Conservation (phyloP, 1,140 invertebrate genomes). For the Laupala kohalensis region DNA sequence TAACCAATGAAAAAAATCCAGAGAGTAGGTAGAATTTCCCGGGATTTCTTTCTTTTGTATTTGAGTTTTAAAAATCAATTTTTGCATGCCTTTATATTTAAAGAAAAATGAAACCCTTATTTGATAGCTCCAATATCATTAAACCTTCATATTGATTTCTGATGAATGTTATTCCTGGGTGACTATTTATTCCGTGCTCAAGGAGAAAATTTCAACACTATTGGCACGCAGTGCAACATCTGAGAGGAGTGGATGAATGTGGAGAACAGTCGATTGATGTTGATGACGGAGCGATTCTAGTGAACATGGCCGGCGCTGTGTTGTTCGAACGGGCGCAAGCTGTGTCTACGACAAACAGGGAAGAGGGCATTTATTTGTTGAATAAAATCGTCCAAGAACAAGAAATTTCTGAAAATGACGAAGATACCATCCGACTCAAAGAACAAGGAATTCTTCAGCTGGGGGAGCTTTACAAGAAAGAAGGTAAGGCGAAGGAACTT, state of each 20-base stretch:
- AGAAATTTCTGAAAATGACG: conserved; percentile 59
- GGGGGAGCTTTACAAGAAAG: conserved; percentile 79
- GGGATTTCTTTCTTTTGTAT: too few species aligned
- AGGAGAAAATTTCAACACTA: too few species aligned
- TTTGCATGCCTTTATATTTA: too few species aligned
- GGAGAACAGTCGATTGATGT: not conserved
- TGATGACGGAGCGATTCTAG: conserved; percentile 14
- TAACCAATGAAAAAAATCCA: not conserved
- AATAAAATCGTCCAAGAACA: conserved; percentile 58
- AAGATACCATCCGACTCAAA: conserved; percentile 74
- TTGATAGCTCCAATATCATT: too few species aligned
- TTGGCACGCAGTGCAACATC: too few species aligned
- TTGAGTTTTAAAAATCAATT: too few species aligned
- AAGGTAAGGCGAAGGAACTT: conserved; percentile 85
- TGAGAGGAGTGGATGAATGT: too few species aligned
- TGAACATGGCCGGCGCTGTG: conserved; percentile 70
- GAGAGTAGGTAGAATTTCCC: too few species aligned
- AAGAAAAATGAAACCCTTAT: too few species aligned
- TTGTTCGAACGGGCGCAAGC: conserved; percentile 67
- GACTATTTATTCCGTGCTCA: too few species aligned
- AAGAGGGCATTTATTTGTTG: conserved; percentile 46
- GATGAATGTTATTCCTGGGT: too few species aligned
- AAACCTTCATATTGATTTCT: too few species aligned
- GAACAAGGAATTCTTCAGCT: conserved; percentile 82
- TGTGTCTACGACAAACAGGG: conserved; percentile 52